phyloP scores from a whole-genome alignment of 2,888 invertebrate genomes.

The Zele albiditarsus region DNA sequence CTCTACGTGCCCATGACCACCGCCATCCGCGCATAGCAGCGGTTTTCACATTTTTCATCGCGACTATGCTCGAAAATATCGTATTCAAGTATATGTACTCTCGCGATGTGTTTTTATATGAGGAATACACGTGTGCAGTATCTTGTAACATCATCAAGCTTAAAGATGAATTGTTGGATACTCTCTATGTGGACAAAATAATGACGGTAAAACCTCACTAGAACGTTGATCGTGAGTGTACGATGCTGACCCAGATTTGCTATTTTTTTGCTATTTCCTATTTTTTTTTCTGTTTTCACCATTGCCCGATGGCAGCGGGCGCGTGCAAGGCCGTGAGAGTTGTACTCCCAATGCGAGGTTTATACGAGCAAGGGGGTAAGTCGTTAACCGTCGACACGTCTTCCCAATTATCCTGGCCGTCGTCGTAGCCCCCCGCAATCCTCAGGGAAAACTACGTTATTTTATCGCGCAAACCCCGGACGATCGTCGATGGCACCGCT shows the following conservation, averaged over 20 bases:
- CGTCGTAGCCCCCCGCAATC: conserved; percentile 2
- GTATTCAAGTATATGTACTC: not conserved
- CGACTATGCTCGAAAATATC: conserved; percentile 8
- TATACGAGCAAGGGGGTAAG: conserved; percentile 21
- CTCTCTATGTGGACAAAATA: not conserved
- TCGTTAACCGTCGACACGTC: conserved; percentile 39
- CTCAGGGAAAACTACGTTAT: conserved; percentile 33
- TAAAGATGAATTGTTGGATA: not conserved
- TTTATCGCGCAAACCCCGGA: conserved; percentile 23
- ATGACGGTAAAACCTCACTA: not conserved
- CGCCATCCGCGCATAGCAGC: not conserved
- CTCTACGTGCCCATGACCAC: not conserved
- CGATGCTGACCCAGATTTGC: not conserved
- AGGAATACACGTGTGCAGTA: too few species aligned
- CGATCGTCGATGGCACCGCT: conserved; percentile 16
- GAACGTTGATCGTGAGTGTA: not conserved
- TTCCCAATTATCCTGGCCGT: conserved; percentile 35
- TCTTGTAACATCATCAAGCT: too few species aligned
- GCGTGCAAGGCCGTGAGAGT: conserved; percentile 1
- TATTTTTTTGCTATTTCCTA: not conserved
- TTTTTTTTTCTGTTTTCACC: not conserved
- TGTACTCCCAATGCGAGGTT: conserved; percentile 14
- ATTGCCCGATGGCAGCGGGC: not conserved
- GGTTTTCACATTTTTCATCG: not conserved
- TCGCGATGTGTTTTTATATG: not conserved